These are phyloP conservation scores for Pinctada fucata DNA, from an alignment of 2,888 invertebrate species.

Conservation along the genomic window DNA sequence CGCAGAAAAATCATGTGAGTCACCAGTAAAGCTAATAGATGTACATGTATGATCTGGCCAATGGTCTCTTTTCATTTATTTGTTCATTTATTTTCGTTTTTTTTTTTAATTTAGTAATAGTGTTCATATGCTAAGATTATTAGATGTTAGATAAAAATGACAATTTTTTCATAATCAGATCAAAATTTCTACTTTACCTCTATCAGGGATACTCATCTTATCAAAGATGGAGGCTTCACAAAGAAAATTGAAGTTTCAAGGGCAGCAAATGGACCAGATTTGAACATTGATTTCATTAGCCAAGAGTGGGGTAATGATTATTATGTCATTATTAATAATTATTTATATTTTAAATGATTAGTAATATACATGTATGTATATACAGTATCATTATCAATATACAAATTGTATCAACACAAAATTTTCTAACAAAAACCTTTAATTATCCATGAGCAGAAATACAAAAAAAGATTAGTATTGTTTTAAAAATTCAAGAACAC, in stretches of 20 bases:
- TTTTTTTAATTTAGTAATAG: background rate
- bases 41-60: background rate
- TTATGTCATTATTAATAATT: background rate
- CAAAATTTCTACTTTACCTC: too few species aligned
- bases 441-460: background rate
- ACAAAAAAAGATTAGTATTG: too few species aligned
- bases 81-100: background rate
- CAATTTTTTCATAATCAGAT: background rate
- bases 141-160: background rate
- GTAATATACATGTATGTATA: too few species aligned
- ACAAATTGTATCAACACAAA: background rate
- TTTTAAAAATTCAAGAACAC: too few species aligned
- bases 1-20: constrained; percentile 74
- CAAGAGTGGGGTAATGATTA: constrained; percentile 71
- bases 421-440: background rate
- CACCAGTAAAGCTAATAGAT: background rate
- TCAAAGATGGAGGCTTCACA: constrained; percentile 59
- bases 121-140: background rate
- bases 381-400: too few species aligned
- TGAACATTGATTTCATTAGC: constrained; percentile 72
- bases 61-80: constrained; percentile 1
- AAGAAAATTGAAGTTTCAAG: constrained; percentile 64
- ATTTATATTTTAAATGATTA: too few species aligned
- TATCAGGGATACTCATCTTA: constrained; percentile 64
- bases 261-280: constrained; percentile 63